A percentile compares a stretch with the other conserved stretches of the same genome.
Conservation (phyloP, 2,797 vertebrate genomes). For the Chlorospingus semifuscus region DNA sequence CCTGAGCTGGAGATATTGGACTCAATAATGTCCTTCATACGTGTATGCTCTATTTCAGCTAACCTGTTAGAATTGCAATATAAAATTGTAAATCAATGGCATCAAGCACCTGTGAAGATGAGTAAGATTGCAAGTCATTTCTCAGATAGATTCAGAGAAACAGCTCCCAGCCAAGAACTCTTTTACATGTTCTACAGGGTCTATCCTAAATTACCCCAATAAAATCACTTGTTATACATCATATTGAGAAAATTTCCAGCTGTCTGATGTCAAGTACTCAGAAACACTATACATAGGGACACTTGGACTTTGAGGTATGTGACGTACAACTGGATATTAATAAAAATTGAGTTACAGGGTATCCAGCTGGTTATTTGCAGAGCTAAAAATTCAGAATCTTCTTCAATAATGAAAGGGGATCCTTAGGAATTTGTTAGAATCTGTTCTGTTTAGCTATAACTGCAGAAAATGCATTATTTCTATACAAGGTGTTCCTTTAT, state of each 20-base stretch:
- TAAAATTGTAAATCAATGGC: conserved; percentile 71
- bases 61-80: conserved; percentile 70
- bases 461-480: background rate
- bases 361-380: conserved; percentile 29
- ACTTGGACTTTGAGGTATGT: conserved; percentile 36
- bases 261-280: conserved; percentile 50
- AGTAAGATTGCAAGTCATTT: conserved; percentile 66
- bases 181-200: conserved; percentile 59
- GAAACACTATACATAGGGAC: conserved; percentile 8
- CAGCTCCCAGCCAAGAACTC: conserved; percentile 53
- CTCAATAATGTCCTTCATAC: conserved; percentile 70
- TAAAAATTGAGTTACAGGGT: conserved; percentile 28
- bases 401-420: conserved; percentile 2
- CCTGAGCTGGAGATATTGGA: conserved; percentile 68
- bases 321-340: conserved; percentile 30
- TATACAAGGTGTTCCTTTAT: background rate
- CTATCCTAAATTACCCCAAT: conserved; percentile 61
- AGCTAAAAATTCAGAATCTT: conserved; percentile 39
- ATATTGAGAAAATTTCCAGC: conserved; percentile 55
- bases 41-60: conserved; percentile 71
- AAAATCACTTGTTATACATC: conserved; percentile 64
- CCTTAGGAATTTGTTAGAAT: conserved; percentile 27
- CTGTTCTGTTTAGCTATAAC: background rate
- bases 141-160: conserved; percentile 66
- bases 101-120: conserved; percentile 70